These are phyloP conservation scores for Axis porcinus DNA, from an alignment of 2,113 vertebrate species.

Conservation along the genomic window DNA sequence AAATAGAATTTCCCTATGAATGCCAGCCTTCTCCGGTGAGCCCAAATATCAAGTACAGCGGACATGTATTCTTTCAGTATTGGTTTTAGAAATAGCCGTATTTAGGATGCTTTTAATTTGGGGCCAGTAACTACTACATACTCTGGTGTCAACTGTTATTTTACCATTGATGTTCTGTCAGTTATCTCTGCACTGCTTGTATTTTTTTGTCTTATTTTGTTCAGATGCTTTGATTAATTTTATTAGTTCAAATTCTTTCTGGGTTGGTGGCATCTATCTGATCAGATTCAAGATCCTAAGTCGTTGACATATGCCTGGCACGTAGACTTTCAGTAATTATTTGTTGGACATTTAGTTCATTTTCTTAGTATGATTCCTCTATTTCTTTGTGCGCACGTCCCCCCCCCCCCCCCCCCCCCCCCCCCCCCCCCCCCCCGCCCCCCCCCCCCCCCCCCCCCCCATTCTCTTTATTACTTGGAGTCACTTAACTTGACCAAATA, in stretches of 20 bases:
- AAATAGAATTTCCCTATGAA: conserved; percentile 4
- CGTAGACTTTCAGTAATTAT: neutral
- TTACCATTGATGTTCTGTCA: neutral
- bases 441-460: accelerated
- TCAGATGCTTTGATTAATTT: conserved; percentile 5
- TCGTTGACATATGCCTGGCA: neutral
- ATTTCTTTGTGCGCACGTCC: accelerated
- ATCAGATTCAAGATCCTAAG: conserved; percentile 6
- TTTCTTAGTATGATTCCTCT: neutral
- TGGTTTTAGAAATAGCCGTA: conserved; percentile 10
- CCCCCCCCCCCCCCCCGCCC: accelerated
- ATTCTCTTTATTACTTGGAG: neutral
- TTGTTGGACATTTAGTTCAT: neutral
- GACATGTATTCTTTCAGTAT: neutral
- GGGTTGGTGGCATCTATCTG: neutral
- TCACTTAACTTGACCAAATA: neutral
- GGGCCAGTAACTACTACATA: neutral
- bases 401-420: accelerated
- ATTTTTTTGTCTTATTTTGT: neutral
- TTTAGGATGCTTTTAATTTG: neutral
- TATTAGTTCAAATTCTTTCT: conserved; percentile 19
- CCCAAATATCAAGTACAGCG: neutral
- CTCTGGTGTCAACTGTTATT: neutral
- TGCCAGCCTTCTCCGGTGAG: neutral
- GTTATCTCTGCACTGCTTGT: neutral